Percentiles rank a stretch among this genome's conserved stretches.
phyloP scores from a whole-genome alignment of 2,113 vertebrate genomes.

The Tetrax tetrax region DNA sequence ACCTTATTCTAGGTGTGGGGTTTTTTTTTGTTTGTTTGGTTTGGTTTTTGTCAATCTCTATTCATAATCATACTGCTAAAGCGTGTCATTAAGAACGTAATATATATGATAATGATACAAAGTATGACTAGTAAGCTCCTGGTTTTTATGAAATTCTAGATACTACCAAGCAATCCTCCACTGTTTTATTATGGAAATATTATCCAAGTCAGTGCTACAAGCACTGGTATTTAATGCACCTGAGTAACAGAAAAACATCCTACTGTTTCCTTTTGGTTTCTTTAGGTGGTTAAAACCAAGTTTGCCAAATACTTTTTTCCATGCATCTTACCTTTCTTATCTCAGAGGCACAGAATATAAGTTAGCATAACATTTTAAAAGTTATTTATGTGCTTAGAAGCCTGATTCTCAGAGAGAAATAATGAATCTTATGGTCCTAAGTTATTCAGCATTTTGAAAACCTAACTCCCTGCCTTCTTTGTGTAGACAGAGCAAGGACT shows the following conservation, averaged over 20 bases:
- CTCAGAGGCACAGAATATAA: not conserved
- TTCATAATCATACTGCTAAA: not conserved
- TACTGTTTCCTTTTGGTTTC: not conserved
- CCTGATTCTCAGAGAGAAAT: not conserved
- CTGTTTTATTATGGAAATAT: not conserved
- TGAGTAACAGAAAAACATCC: not conserved
- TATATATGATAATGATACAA: slow-evolving; percentile 6
- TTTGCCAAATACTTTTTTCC: not conserved
- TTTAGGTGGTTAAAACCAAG: not conserved
- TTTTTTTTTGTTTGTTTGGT: not conserved
- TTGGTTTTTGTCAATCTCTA: not conserved
- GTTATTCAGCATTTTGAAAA: not conserved
- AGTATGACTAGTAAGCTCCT: not conserved
- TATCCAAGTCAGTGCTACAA: not conserved
- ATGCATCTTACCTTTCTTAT: not conserved
- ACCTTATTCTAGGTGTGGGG: not conserved
- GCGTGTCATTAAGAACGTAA: not conserved
- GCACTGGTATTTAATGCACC: not conserved
- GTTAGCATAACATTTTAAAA: not conserved
- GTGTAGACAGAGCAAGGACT: not conserved
- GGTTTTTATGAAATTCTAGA: not conserved
- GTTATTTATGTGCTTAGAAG: not conserved
- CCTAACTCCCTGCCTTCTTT: not conserved
- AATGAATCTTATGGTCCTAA: not conserved
- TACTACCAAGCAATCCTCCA: not conserved